Conservation (phyloP, 2,797 vertebrate genomes). For the Thamnophis elegans region DNA sequence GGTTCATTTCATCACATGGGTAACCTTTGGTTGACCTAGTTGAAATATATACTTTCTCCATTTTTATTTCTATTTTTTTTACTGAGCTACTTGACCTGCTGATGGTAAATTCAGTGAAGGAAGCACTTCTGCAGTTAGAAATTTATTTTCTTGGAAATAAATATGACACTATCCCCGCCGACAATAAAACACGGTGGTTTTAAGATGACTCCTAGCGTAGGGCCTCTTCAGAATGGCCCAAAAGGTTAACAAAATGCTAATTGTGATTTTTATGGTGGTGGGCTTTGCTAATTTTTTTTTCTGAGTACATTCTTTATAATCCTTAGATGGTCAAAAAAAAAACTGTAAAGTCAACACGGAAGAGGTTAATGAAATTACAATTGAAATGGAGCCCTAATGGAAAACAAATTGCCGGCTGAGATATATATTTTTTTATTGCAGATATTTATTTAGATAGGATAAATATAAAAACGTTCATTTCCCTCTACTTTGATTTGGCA, state of each 20-base stretch:
- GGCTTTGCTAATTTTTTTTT: conserved; percentile 36
- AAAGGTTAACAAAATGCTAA: conserved; percentile 44
- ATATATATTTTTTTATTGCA: conserved; percentile 51
- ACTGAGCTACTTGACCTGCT: neutral
- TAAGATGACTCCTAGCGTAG: conserved; percentile 47
- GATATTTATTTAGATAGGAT: conserved; percentile 57
- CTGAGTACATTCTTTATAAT: conserved; percentile 26
- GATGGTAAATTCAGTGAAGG: neutral
- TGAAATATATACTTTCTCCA: neutral
- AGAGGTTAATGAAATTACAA: conserved; percentile 55
- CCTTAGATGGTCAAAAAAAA: conserved; percentile 28
- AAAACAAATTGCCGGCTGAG: conserved; percentile 61
- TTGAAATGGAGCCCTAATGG: conserved; percentile 46
- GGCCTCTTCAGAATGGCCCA: conserved; percentile 45
- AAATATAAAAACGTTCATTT: conserved; percentile 25
- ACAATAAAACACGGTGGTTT: conserved; percentile 40
- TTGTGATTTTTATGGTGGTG: conserved; percentile 52
- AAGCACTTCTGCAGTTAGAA: conserved; percentile 22
- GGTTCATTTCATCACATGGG: neutral
- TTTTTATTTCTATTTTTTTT: too few relatives aligned
- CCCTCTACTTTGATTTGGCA: conserved; percentile 59
- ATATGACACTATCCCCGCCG: conserved; percentile 4
- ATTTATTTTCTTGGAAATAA: conserved; percentile 13
- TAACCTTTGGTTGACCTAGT: neutral
- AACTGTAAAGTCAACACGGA: conserved; percentile 41